A percentile compares a stretch with the other conserved stretches of the same genome.
phyloP scores from a whole-genome alignment of 2,113 vertebrate genomes.

The Myrmecophaga tridactyla region DNA sequence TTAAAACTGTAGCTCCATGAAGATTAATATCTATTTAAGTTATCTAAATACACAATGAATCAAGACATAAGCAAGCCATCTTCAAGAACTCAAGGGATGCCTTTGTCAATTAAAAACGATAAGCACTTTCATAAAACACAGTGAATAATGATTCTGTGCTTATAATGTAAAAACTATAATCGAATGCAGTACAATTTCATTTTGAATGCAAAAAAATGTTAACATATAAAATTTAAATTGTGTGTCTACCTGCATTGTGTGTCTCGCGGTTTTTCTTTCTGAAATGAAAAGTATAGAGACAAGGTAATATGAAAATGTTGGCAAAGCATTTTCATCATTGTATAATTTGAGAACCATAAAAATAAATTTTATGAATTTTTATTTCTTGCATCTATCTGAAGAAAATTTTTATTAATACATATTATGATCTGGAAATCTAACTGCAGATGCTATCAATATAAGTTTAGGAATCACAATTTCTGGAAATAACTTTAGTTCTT shows the following conservation, averaged over 20 bases:
- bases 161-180: neutral
- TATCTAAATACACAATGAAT: constrained; percentile 2
- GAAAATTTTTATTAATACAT: constrained; percentile 6
- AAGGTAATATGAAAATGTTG: constrained; percentile 57
- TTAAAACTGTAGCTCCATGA: neutral
- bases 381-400: constrained; percentile 36
- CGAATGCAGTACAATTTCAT: constrained; percentile 34
- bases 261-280: constrained; percentile 99
- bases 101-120: neutral
- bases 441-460: neutral
- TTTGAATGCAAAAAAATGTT: constrained; percentile 32
- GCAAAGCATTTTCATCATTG: constrained; percentile 27
- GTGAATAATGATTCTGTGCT: neutral
- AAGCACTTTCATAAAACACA: constrained; percentile 16
- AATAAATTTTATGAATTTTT: constrained; percentile 35
- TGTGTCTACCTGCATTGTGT: constrained; percentile 94
- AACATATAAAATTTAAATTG: constrained; percentile 36
- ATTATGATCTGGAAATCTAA: constrained; percentile 18
- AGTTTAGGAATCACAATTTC: constrained; percentile 29
- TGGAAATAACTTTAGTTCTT: constrained; percentile 7
- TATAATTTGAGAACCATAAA: constrained; percentile 40
- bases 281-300: constrained; percentile 73
- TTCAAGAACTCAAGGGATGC: neutral
- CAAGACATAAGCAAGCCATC: constrained; percentile 10
- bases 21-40: constrained; percentile 13